Evolutionary conservation across 1,140 invertebrate species (phyloP).

Genomic region (Plodia interpunctella): DNA sequence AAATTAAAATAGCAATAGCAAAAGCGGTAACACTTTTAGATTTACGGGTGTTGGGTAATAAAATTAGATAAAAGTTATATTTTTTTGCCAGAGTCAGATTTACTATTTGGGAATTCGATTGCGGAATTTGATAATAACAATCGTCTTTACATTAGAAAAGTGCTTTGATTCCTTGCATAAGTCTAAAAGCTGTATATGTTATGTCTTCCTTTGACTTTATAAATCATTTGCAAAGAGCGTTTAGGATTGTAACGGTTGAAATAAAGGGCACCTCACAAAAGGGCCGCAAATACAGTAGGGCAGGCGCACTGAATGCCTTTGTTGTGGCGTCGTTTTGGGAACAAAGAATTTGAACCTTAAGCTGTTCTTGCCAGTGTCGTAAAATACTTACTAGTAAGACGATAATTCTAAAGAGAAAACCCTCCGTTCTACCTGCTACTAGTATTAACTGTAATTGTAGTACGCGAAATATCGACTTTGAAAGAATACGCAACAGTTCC

Average conservation of each 20-base stretch:
- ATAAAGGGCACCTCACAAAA: conserved; percentile 6
- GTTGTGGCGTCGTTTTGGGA: neutral
- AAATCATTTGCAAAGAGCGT: neutral
- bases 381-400: too few relatives aligned
- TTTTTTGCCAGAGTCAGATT: too few relatives aligned
- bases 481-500: neutral
- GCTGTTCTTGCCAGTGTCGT: too few relatives aligned
- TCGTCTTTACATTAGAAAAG: too few relatives aligned
- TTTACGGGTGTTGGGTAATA: neutral
- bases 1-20: neutral
- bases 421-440: neutral
- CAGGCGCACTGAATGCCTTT: conserved; percentile 3
- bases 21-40: too few relatives aligned
- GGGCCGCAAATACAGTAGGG: conserved; percentile 2
- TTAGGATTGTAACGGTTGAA: neutral
- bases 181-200: too few relatives aligned
- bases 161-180: too few relatives aligned
- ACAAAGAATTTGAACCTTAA: neutral
- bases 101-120: neutral
- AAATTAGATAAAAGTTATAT: too few relatives aligned
- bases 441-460: conserved; percentile 1
- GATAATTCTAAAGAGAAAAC: too few relatives aligned
- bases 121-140: too few relatives aligned
- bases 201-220: too few relatives aligned
- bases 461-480: neutral